phyloP scores from a whole-genome alignment of 2,113 vertebrate genomes.

The Chrysemys picta region DNA sequence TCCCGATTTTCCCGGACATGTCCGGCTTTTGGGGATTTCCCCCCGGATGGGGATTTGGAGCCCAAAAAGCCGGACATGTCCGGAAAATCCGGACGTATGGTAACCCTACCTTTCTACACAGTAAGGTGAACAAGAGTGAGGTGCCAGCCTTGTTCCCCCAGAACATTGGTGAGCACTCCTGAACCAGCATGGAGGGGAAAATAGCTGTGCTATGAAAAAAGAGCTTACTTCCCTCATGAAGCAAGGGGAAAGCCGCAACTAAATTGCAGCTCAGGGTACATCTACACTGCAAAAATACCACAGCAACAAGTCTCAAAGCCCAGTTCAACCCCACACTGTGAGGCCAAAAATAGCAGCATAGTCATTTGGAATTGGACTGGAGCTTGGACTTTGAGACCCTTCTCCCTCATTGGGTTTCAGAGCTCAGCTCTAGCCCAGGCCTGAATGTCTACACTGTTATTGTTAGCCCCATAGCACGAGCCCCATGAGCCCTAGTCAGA shows the following conservation, averaged over 20 bases:
- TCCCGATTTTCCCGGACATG: no score
- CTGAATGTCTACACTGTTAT: neutral
- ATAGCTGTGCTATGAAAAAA: neutral
- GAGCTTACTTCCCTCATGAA: neutral
- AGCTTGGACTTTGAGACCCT: neutral
- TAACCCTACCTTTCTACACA: neutral
- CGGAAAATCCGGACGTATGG: no score
- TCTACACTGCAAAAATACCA: accelerated
- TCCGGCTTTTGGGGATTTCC: no score
- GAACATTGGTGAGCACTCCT: neutral
- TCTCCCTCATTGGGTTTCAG: neutral
- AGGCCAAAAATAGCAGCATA: neutral
- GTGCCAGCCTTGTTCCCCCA: neutral
- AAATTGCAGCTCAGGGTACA: neutral
- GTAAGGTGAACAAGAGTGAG: neutral
- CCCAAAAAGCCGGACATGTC: no score
- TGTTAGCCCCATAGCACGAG: neutral
- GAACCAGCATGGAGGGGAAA: neutral
- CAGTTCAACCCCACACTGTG: neutral
- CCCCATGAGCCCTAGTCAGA: neutral
- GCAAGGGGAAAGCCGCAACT: neutral
- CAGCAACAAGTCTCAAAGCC: neutral
- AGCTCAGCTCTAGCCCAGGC: neutral
- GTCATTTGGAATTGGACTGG: neutral
- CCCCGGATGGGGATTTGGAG: no score